A percentile compares a stretch with the other conserved stretches of the same genome.
phyloP scores from a whole-genome alignment of 2,797 vertebrate species.

The Hoplostethus atlanticus region DNA sequence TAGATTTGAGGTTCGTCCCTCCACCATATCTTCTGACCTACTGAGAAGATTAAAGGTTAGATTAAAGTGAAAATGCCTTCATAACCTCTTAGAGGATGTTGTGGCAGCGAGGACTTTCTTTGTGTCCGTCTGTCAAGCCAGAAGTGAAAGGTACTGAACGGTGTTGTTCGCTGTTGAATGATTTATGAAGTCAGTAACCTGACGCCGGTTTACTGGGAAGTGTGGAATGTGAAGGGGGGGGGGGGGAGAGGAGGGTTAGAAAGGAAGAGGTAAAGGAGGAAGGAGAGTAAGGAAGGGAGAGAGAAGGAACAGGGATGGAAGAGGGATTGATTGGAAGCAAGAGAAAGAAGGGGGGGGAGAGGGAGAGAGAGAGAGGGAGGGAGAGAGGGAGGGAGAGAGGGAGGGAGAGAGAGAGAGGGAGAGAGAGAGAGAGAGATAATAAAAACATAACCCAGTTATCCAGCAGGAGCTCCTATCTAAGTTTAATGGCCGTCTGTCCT shows the following conservation, averaged over 20 bases:
- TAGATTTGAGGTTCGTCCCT: too few relatives aligned
- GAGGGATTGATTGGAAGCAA: too few relatives aligned
- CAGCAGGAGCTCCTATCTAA: conserved; percentile 10
- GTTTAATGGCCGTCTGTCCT: conserved; percentile 16
- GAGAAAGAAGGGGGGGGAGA: neutral
- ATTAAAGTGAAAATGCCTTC: too few relatives aligned
- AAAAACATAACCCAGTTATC: neutral
- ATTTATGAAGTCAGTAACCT: conserved; percentile 51
- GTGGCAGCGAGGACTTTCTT: too few relatives aligned
- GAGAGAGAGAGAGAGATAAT: neutral
- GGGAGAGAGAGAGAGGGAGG: neutral
- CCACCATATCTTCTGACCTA: too few relatives aligned
- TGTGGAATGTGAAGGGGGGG: neutral
- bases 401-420: neutral
- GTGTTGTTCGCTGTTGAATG: conserved; percentile 51
- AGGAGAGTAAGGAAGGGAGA: neutral
- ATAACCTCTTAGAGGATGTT: too few relatives aligned
- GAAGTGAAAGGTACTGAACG: conserved; percentile 6
- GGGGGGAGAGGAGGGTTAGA: neutral
- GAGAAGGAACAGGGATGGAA: neutral
- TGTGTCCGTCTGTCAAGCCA: neutral
- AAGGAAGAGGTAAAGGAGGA: neutral
- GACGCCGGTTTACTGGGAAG: conserved; percentile 9
- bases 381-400: neutral
- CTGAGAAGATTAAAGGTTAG: too few relatives aligned